A percentile compares a stretch with the other conserved stretches of the same genome.
These are phyloP conservation scores for Molossus alvarezi DNA, from an alignment of 2,797 vertebrate species.

Conservation along the genomic window DNA sequence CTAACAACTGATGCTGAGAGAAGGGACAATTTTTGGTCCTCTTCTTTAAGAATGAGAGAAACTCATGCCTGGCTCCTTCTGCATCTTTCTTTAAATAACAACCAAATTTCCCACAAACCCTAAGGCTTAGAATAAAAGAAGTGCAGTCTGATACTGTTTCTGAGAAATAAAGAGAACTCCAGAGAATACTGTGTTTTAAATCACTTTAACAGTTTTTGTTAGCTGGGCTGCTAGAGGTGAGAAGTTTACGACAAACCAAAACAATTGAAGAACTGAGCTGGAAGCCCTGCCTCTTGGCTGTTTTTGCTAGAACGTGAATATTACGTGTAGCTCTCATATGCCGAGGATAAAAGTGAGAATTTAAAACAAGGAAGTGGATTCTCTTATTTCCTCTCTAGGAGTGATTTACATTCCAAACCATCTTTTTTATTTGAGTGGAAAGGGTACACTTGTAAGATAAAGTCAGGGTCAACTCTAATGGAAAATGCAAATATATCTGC, in stretches of 20 bases:
- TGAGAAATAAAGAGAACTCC: neutral
- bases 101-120: neutral
- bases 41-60: neutral
- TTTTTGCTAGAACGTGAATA: neutral
- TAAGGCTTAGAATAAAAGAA: neutral
- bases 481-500: neutral
- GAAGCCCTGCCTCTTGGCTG: neutral
- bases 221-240: neutral
- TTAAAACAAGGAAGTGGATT: constrained; percentile 41
- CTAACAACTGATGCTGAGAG: neutral
- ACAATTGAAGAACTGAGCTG: neutral
- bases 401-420: neutral
- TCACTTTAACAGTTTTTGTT: neutral
- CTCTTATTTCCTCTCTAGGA: constrained; percentile 18
- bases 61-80: neutral
- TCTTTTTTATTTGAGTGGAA: neutral
- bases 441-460: neutral
- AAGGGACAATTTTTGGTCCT: neutral
- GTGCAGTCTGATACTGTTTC: neutral
- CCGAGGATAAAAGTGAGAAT: neutral
- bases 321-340: neutral
- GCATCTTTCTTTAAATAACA: neutral
- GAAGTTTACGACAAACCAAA: neutral
- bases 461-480: neutral
- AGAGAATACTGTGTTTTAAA: neutral